Percentiles rank a stretch among this genome's conserved stretches.
phyloP scores from a whole-genome alignment of 2,113 vertebrate genomes.

The Eptesicus fuscus region DNA sequence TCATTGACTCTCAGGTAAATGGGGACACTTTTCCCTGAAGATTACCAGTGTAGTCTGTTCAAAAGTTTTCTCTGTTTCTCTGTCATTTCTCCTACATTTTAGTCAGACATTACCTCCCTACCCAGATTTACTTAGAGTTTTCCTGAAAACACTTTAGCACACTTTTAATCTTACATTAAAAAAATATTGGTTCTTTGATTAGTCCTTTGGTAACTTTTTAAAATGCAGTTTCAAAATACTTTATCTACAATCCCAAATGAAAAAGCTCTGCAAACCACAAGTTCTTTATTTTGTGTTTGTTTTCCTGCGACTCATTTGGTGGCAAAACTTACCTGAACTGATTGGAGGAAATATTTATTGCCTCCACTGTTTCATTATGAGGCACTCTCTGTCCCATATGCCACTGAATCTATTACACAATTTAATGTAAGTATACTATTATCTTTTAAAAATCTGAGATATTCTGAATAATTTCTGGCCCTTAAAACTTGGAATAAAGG shows the following conservation, averaged over 20 bases:
- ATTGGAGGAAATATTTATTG: background rate
- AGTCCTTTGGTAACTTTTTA: background rate
- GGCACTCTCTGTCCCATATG: background rate
- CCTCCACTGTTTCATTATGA: background rate
- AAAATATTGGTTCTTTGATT: background rate
- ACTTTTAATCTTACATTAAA: background rate
- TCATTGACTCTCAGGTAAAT: background rate
- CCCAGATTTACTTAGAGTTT: background rate
- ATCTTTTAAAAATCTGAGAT: constrained; percentile 9
- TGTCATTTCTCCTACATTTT: background rate
- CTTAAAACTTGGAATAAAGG: background rate
- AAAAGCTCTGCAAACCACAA: background rate
- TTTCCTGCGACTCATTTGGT: background rate
- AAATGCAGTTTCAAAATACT: background rate
- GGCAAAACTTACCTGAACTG: background rate
- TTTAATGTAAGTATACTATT: background rate
- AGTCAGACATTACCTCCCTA: background rate
- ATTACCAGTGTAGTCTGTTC: background rate
- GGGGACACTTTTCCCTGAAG: background rate
- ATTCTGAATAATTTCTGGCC: background rate
- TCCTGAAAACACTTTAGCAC: background rate
- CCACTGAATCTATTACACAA: background rate
- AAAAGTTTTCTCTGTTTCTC: background rate
- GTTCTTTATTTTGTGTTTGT: background rate
- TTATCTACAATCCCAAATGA: background rate